Conservation (phyloP, 2,888 invertebrate genomes). For the Diplolepis rosae region DNA sequence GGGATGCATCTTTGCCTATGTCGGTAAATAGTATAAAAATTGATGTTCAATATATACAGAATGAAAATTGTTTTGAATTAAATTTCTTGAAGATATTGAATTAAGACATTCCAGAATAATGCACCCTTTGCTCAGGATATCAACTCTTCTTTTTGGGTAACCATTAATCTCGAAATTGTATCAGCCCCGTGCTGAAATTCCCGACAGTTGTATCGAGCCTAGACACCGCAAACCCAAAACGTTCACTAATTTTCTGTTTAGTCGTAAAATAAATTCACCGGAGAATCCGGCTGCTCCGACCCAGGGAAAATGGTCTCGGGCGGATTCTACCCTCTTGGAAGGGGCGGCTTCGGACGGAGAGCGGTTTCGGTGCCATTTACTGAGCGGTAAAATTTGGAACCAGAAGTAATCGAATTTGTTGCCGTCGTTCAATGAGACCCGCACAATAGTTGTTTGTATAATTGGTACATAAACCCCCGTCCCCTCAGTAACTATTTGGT, state of each 20-base stretch:
- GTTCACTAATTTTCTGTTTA: conserved; percentile 73
- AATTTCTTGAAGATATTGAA: no score
- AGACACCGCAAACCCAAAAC: conserved; percentile 69
- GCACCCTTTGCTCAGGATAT: neutral
- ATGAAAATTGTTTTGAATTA: no score
- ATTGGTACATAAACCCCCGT: conserved; percentile 65
- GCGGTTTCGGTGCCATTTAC: conserved; percentile 58
- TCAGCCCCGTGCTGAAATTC: neutral
- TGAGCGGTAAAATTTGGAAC: conserved; percentile 69
- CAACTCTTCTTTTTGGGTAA: conserved; percentile 42
- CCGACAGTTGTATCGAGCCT: conserved; percentile 44
- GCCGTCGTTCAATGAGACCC: conserved; percentile 72
- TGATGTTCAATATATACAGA: no score
- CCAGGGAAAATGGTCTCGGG: conserved; percentile 66
- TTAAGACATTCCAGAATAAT: neutral
- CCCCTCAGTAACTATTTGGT: conserved; percentile 61
- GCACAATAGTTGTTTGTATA: conserved; percentile 71
- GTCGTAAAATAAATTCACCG: conserved; percentile 71
- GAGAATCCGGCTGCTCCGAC: conserved; percentile 56
- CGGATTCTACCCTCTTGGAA: conserved; percentile 48
- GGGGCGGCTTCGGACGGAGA: conserved; percentile 51
- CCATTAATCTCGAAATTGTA: conserved; percentile 58
- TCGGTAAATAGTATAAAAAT: no score
- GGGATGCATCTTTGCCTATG: no score
- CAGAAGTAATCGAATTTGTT: conserved; percentile 73